Conservation (phyloP, 2,888 invertebrate genomes). For the Sepioteuthis lessoniana region DNA sequence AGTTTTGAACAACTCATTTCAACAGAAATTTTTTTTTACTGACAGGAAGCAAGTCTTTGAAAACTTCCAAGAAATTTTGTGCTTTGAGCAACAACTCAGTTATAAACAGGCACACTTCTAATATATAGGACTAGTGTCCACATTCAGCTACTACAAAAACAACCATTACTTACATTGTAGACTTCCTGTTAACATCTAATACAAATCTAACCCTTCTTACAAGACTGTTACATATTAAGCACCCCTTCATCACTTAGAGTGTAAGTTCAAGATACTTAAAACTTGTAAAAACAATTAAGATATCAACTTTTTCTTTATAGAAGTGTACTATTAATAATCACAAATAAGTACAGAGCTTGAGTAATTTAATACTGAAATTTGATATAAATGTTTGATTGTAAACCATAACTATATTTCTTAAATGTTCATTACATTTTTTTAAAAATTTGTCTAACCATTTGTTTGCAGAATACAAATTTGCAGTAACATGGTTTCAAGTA, state of each 20-base stretch:
- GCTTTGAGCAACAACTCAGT: neutral
- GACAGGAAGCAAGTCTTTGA: neutral
- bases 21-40: neutral
- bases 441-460: too few relatives aligned
- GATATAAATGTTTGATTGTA: too few relatives aligned
- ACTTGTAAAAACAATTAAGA: neutral
- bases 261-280: neutral
- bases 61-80: neutral
- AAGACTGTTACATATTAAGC: neutral
- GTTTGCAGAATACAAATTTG: too few relatives aligned
- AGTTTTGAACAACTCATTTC: neutral
- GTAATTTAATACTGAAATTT: too few relatives aligned
- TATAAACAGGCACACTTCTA: neutral
- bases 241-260: neutral
- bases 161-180: neutral
- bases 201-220: neutral
- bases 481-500: too few relatives aligned
- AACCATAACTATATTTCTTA: too few relatives aligned
- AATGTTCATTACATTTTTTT: too few relatives aligned
- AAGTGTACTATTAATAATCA: neutral
- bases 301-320: neutral
- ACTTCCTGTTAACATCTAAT: constrained; percentile 23
- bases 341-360: neutral
- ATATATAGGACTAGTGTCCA: neutral
- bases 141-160: neutral